These are phyloP conservation scores for Actinia equina DNA, from an alignment of 64 coral and sea anemone species.

Conservation along the genomic window DNA sequence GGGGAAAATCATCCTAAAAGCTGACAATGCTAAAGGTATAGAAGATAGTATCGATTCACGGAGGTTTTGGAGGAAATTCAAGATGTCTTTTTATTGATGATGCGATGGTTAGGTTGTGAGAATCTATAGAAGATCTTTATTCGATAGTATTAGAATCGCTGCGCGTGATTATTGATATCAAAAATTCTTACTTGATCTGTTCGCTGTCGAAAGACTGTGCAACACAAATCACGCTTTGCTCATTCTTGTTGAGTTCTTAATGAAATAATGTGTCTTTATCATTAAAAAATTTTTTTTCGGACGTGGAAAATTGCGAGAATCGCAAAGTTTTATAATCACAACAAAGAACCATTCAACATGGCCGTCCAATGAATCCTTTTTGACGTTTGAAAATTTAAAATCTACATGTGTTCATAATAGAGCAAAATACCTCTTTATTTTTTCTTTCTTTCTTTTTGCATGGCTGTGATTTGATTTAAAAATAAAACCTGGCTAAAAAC, in stretches of 20 bases:
- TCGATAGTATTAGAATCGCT: neutral
- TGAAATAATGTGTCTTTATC: neutral
- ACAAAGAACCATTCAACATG: constrained; percentile 2
- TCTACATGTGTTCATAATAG: neutral
- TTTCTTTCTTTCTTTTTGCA: neutral
- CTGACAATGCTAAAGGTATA: constrained; percentile 82
- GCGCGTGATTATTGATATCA: constrained; percentile 8
- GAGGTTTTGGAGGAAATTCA: too few species aligned
- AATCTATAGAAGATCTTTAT: neutral
- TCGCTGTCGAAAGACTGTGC: neutral
- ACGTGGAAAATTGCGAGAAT: neutral
- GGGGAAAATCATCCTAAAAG: constrained; percentile 90
- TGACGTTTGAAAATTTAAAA: neutral
- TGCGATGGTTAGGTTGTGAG: neutral
- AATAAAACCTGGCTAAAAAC: neutral
- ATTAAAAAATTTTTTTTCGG: neutral
- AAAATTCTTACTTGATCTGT: neutral
- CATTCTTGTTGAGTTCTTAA: neutral
- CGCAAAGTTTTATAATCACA: neutral
- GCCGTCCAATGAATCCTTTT: neutral
- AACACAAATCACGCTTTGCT: neutral
- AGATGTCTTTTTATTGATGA: neutral
- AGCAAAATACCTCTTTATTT: neutral
- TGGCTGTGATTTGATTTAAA: neutral
- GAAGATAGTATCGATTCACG: neutral